Conservation (phyloP, 2,797 vertebrate genomes). For the Coccyzus lansbergi region DNA sequence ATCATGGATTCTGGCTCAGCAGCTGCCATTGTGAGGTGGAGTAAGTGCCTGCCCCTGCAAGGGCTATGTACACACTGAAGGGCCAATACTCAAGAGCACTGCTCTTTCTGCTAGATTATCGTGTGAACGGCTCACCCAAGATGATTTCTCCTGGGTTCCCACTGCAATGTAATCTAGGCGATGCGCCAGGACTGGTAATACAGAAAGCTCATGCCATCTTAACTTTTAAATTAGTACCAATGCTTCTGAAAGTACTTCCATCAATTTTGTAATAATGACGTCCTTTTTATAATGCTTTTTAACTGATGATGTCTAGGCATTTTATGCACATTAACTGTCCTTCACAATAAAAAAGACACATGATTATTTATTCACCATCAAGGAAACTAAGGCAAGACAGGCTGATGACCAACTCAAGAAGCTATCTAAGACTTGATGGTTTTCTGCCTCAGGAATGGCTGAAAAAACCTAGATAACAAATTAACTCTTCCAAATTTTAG, state of each 20-base stretch:
- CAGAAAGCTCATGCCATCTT: background rate
- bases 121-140: background rate
- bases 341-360: background rate
- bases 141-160: background rate
- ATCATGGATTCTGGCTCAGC: background rate
- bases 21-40: background rate
- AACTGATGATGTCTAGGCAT: background rate
- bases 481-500: background rate
- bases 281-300: background rate
- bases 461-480: background rate
- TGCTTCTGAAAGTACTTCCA: background rate
- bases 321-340: background rate
- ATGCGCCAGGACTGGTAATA: background rate
- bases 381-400: background rate
- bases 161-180: background rate
- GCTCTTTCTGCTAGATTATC: background rate
- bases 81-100: background rate
- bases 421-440: background rate
- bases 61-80: background rate
- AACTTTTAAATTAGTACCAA: background rate
- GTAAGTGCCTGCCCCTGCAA: background rate
- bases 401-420: background rate
- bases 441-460: background rate
- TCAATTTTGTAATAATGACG: background rate
- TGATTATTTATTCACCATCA: background rate